Evolutionary conservation across 2,888 invertebrate genomes (phyloP), one percentile per base, ranked within the genome.

Genomic region (Nomada ruficornis): DNA sequence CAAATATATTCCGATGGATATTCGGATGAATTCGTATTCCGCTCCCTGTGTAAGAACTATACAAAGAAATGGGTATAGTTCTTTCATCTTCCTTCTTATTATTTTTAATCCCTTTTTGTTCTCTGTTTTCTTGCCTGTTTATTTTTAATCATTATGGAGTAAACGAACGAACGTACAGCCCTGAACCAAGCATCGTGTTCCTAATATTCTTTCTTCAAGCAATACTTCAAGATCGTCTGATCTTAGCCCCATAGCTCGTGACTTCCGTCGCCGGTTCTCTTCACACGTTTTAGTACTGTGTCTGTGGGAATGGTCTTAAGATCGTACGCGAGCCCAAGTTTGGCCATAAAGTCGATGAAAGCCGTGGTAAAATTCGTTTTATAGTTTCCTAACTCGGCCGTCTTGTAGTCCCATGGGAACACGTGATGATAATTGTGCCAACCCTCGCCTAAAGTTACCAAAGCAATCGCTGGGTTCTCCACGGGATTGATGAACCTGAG

Each of bases 341-440:
- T 96, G 13, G 97, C 96, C 94, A 97, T 97, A 91, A 97, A 91
- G 88, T 96, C 95, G 80, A 96, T 95, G 89, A 95, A 95, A 15
- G 94, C 90, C 0, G 95, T 95, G 1, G 96, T 95, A 0, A 94
- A 65, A 89, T 96, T 96, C 63, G 93, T 87, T 36, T 89, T 88
- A 84, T 94, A 94, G 54, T 93, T 90, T 18, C 97, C 97, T n/a
- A 97, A 94, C 93, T 98, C 98, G 9, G 98, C 96, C 42, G 98
- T 97, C 91, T 97, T 97, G 95, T 98, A 98, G 94, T 98, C 98
- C 96, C 97, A 98, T 0, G 98, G 98, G 94, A 98, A 98, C 0
- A 97, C 96, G 94, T 98, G 98, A 93, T 98, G 98, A 94, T 98
- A 98, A 94, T 98, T 98, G 94, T 98, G 98, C 97, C 98, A 98